These are phyloP conservation scores for mouse (Mus musculus) DNA, from an alignment of 2,113 vertebrate genomes.

Conservation along the genomic window GRCm39 chr11:76049001-76049500, in stretches of 20 bases:
- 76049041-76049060: conserved; percentile 6
- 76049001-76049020: neutral
- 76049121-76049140: neutral
- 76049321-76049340: neutral
- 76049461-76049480: neutral
- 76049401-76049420: conserved; percentile 69
- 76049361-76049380: conserved; percentile 58
- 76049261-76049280: neutral
- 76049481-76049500: conserved; percentile 33
- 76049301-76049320: conserved; percentile 44
- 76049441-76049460: conserved; percentile 60
- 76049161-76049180: neutral
- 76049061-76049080: neutral
- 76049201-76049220: neutral
- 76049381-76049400: conserved; percentile 67
- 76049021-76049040: neutral
- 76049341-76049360: neutral
- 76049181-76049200: neutral
- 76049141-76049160: neutral
- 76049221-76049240: neutral
- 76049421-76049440: conserved; percentile 68
- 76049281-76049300: neutral
- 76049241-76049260: neutral
- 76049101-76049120: conserved; percentile 21
- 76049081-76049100: conserved; percentile 32